Percentiles rank a stretch among this genome's conserved stretches.
phyloP scores from a whole-genome alignment of 1,140 invertebrate genomes.

The Drosophila neocordata region DNA sequence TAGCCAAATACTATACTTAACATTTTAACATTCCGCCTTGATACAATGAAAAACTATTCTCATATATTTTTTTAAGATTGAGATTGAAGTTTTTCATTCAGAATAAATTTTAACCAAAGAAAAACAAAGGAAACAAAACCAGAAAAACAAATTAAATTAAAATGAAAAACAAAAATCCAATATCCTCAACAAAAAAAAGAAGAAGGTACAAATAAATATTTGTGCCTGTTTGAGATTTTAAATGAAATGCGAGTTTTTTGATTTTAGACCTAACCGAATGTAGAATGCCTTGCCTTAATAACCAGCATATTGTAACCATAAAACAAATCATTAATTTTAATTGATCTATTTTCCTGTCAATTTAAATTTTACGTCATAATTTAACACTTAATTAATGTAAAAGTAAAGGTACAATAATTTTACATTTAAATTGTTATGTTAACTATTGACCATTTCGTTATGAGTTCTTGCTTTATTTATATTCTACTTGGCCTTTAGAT shows the following conservation, averaged over 20 bases:
- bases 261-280: neutral
- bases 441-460: too few species aligned
- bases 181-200: neutral
- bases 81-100: neutral
- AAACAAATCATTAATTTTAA: too few species aligned
- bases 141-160: neutral
- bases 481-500: neutral
- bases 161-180: conserved; percentile 2
- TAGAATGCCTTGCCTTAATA: neutral
- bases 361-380: too few species aligned
- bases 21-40: too few species aligned
- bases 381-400: too few species aligned
- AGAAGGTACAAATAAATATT: neutral
- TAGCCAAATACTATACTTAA: too few species aligned
- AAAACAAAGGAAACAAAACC: neutral
- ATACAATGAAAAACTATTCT: too few species aligned
- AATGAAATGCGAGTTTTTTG: conserved; percentile 3
- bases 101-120: neutral
- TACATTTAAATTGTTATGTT: too few species aligned
- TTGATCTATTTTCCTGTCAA: too few species aligned
- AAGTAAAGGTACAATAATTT: too few species aligned
- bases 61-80: neutral
- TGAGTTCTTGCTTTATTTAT: too few species aligned
- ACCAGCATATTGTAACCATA: neutral
- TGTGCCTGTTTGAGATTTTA: neutral